Base-by-base conservation (phyloP, 2,113 vertebrate species). In the Solenodon paradoxus region DNA sequence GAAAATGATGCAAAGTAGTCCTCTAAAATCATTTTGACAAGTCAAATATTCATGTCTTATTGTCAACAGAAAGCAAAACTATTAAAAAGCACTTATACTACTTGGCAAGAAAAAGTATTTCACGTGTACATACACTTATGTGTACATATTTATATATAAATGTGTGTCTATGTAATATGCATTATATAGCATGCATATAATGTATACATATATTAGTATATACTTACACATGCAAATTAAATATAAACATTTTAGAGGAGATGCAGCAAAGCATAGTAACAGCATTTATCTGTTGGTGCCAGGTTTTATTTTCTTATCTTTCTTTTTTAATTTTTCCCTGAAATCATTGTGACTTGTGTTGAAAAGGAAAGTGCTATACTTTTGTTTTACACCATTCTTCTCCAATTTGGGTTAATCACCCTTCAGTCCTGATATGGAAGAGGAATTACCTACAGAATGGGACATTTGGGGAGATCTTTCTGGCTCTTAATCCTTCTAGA, bases 271-370 rank as follows among this genome's bases (percentile, higher is more conserved):
- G 75, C 16, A 63, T 42, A 64, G 35, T 40, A 90, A 64, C 11
- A 74, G 42, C 24, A 6, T 30, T 92, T 91, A 77, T 59, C 19
- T 35, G 68, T 92, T 45, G 51, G 32, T 96, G n/a, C 13, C 11
- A 86, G 40, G 10, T 93, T 93, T 88, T 47, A 80, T 75, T 92
- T 94, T 88, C 40, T 93, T 55, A 79, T 64, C 53, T 87, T 7
- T 87, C 30, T 78, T 81, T 86, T 88, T 78, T 75, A 59, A 30
- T 75, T 49, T 81, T 71, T 71, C 32, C 49, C 24, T 68, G n/a
- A n/a, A n/a, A 49, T 13, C 32, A 35, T 35, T 78, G 20, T 64
- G 45, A 82, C 24, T 78, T 57, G 38, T 0, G 3, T 51, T 53
- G 92, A 81, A 45, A 88, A 49, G 79, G 30, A 61, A 64, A 86